These are phyloP conservation scores for Myrmophylax atrothorax DNA, from an alignment of 2,113 vertebrate genomes.

Conservation along the genomic window DNA sequence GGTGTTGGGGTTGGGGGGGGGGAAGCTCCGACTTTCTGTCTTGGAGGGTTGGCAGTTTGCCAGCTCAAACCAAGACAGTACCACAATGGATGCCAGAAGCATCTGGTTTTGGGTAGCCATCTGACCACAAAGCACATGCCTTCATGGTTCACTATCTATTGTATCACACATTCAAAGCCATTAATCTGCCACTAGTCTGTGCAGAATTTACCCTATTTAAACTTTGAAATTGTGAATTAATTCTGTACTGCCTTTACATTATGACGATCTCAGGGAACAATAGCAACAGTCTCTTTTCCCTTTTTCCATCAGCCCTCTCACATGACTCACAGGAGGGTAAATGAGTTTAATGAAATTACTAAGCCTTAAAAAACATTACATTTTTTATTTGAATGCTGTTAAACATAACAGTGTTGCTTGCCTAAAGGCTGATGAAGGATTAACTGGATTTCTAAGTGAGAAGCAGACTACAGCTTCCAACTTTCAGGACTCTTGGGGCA, in stretches of 20 bases:
- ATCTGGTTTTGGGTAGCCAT: fast-evolving
- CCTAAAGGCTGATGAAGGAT: neutral
- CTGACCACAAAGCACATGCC: neutral
- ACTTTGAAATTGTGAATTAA: neutral
- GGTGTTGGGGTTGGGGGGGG: no score
- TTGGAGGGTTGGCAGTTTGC: no score
- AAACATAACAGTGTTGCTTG: neutral
- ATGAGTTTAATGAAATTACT: neutral
- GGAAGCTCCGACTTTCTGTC: no score
- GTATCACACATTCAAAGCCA: neutral
- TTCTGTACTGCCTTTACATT: neutral
- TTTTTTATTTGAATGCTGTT: neutral
- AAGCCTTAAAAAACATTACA: neutral
- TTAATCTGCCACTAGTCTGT: neutral
- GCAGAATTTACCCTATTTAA: neutral
- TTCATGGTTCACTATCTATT: neutral
- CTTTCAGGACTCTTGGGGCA: neutral
- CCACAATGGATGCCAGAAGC: neutral
- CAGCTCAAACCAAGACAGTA: no score
- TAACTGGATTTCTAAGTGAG: neutral
- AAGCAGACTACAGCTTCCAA: neutral
- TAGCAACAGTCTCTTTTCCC: fast-evolving
- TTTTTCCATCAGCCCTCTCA: neutral
- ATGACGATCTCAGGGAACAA: neutral
- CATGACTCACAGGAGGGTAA: fast-evolving